Evolutionary conservation across 1,140 invertebrate species (phyloP), one percentile per base, ranked within the genome.

Genomic region (Drosophila leontia): DNA sequence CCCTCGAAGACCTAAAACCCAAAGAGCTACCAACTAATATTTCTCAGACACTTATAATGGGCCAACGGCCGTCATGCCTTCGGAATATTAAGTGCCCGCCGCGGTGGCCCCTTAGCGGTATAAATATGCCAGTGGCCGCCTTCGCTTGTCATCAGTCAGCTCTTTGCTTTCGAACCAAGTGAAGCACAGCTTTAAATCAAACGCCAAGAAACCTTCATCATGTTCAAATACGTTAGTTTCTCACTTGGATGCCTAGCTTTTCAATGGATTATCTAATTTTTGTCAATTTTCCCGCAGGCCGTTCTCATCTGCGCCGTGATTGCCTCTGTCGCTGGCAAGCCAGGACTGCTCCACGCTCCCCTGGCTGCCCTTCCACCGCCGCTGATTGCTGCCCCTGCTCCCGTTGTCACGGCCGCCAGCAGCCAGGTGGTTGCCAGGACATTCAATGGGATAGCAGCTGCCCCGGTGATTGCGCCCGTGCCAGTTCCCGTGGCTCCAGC

Each of bases 361-460:
- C 63, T 90, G 23, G 82, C 87, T 15, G 55, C 85, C n/a, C 12
- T 84, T 6, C 56, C 50, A 34, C 11, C 50, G 5, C 50, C 50
- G 50, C n/a, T 71, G 42, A 35, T 92, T 26, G 90, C 84, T 11
- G 93, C 86, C 39, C 86, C 92, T 13, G 82, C 92, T 44, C 92
- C 93, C 0, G 62, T 93, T 34, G 92, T 93, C 13, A 93, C 93
- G 7, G 93, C 94, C 17, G 91, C 88, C 60, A 94, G 93, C 65
- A 94, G 93, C 50, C 94, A 94, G 64, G 91, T 93, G 44, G 84
- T 94, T 60, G 92, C 93, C 53, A 91, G 93, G 48, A 93, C 94
- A 50, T 93, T 90, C 61, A 93, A 93, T 83, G 93, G 93, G 17
- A 91, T 92, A 51, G 92, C 92, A 23, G 42, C 84, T 34, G 91